A percentile compares a stretch with the other conserved stretches of the same genome.
phyloP scores from a whole-genome alignment of 1,140 invertebrate species.

The Nephotettix cincticeps region DNA sequence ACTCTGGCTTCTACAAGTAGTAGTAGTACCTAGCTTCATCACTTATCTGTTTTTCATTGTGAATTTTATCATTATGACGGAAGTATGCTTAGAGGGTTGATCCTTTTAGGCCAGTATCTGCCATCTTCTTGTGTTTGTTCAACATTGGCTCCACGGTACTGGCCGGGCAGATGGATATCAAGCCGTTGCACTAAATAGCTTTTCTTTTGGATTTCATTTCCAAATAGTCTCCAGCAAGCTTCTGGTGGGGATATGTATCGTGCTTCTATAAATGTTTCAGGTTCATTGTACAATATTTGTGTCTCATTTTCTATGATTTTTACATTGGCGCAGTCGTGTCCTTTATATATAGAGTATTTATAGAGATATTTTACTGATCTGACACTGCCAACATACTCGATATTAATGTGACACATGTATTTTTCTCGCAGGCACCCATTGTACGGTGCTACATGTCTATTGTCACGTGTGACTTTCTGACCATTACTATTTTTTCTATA shows the following conservation, averaged over 20 bases:
- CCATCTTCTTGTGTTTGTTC: not conserved
- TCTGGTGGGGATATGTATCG: not conserved
- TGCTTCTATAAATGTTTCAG: not conserved
- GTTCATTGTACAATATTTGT: not conserved
- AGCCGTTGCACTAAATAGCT: not conserved
- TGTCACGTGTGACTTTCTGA: not conserved
- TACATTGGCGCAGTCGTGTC: not conserved
- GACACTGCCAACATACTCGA: not conserved
- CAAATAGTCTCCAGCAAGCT: not conserved
- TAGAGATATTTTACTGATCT: not conserved
- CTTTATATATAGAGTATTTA: not conserved
- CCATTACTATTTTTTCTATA: not conserved
- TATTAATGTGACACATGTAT: not conserved
- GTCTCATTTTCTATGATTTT: not conserved
- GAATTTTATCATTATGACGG: not conserved
- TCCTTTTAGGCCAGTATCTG: not conserved
- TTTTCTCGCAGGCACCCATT: not conserved
- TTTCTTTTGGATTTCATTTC: not conserved
- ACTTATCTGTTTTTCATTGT: not conserved
- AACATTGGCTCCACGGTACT: not conserved
- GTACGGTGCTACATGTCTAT: not conserved
- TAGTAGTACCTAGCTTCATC: not conserved
- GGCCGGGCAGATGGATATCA: not conserved
- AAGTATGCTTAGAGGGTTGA: not conserved
- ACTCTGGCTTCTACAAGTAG: not conserved